phyloP scores from a whole-genome alignment of 2,888 invertebrate species.

The Brenthis daphne region DNA sequence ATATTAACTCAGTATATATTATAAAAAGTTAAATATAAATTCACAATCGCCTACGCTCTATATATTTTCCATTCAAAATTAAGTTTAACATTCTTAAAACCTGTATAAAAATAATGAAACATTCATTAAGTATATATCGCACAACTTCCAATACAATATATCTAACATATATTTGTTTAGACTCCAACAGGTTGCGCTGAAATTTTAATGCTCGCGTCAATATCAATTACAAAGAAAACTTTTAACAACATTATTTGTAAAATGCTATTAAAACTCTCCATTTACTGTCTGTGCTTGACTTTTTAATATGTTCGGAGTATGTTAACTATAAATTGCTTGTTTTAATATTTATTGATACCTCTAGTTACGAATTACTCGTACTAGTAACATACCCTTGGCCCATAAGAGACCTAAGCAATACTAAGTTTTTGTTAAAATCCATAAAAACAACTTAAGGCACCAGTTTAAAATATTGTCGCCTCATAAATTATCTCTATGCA shows the following conservation, averaged over 20 bases:
- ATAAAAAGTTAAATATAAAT: too few species aligned
- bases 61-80: too few species aligned
- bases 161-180: conserved; percentile 26
- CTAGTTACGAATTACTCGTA: neutral
- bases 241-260: conserved; percentile 14
- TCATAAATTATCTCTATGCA: too few species aligned
- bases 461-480: too few species aligned
- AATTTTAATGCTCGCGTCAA: conserved; percentile 22
- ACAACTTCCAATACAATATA: conserved; percentile 12
- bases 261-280: conserved; percentile 8
- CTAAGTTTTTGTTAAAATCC: too few species aligned
- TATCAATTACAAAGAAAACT: conserved; percentile 21
- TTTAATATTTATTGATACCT: neutral
- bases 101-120: conserved; percentile 2
- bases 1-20: neutral
- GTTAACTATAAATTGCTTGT: conserved; percentile 12
- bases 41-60: too few species aligned
- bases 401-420: neutral
- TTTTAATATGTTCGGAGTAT: conserved; percentile 7
- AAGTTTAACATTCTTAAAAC: neutral
- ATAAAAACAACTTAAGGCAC: too few species aligned
- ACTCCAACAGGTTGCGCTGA: conserved; percentile 33
- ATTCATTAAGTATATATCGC: neutral
- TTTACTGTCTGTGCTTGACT: conserved; percentile 3
- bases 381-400: neutral